Evolutionary conservation across 1,140 invertebrate genomes (phyloP).

Genomic region (Drosophila murphyi): DNA sequence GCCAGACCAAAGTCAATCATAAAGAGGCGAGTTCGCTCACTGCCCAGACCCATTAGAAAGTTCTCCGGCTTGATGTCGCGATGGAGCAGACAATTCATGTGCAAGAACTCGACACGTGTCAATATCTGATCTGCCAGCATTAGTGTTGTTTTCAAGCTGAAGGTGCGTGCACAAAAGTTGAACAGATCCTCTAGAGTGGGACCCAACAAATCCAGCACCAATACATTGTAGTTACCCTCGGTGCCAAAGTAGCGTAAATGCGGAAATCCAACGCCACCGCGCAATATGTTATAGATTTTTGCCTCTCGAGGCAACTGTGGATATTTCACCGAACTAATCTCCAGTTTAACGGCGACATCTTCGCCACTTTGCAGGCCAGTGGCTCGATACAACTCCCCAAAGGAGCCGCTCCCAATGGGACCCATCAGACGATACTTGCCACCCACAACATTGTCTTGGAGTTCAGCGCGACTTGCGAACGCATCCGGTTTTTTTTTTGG

Average conservation of each 20-base stretch:
- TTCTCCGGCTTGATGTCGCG: slow-evolving; percentile 97
- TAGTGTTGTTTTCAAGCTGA: slow-evolving; percentile 96
- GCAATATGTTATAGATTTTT: slow-evolving; percentile 94
- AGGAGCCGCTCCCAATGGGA: slow-evolving; percentile 96
- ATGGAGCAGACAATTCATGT: slow-evolving; percentile 96
- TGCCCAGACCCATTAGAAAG: slow-evolving; percentile 97
- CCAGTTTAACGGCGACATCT: slow-evolving; percentile 97
- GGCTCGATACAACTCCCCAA: slow-evolving; percentile 97
- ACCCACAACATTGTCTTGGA: slow-evolving; percentile 87
- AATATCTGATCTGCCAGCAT: slow-evolving; percentile 97
- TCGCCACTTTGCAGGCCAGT: slow-evolving; percentile 95
- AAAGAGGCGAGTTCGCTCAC: slow-evolving; percentile 95
- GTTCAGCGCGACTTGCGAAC: background rate
- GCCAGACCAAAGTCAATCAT: slow-evolving; percentile 97
- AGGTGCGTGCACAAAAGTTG: slow-evolving; percentile 95
- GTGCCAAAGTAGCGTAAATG: slow-evolving; percentile 93
- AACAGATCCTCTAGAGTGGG: slow-evolving; percentile 97
- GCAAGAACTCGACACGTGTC: slow-evolving; percentile 94
- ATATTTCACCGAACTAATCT: slow-evolving; percentile 93
- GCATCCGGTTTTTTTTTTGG: slow-evolving; percentile 10
- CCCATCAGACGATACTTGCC: slow-evolving; percentile 94
- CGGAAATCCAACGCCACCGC: slow-evolving; percentile 96
- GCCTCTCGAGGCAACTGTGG: slow-evolving; percentile 96
- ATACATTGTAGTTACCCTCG: slow-evolving; percentile 94
- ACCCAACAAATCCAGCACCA: slow-evolving; percentile 96